These are phyloP conservation scores for Syrrhaptes paradoxus DNA, from an alignment of 2,113 vertebrate genomes.

Conservation along the genomic window DNA sequence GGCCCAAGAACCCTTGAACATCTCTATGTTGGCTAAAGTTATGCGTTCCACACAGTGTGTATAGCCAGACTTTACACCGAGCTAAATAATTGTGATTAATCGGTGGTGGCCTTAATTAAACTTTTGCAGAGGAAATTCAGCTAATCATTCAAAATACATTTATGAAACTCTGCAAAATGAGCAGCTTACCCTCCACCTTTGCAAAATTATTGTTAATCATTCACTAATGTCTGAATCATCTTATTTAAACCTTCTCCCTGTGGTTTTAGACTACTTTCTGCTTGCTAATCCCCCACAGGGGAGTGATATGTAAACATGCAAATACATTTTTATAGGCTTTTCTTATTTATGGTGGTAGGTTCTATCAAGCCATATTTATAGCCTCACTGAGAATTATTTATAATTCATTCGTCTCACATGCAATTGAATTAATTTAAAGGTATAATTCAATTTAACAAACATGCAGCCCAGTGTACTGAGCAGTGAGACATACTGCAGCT, in stretches of 20 bases:
- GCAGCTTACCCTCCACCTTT: constrained; percentile 69
- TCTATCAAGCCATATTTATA: constrained; percentile 47
- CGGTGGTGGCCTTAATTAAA: constrained; percentile 16
- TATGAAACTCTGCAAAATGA: constrained; percentile 67
- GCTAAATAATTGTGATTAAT: constrained; percentile 38
- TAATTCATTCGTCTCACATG: constrained; percentile 42
- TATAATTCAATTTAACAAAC: constrained; percentile 42
- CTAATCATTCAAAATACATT: constrained; percentile 72
- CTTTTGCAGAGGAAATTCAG: constrained; percentile 50
- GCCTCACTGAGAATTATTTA: constrained; percentile 41
- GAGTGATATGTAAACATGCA: constrained; percentile 65
- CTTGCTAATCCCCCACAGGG: constrained; percentile 63
- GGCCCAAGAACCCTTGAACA: not conserved
- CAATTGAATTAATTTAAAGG: constrained; percentile 63
- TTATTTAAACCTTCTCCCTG: constrained; percentile 63
- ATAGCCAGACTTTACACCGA: not conserved
- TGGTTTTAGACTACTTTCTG: constrained; percentile 68
- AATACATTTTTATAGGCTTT: constrained; percentile 56
- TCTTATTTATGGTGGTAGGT: constrained; percentile 38
- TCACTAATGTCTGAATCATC: constrained; percentile 73
- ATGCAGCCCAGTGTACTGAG: not conserved
- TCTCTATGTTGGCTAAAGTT: not conserved
- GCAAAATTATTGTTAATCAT: constrained; percentile 74
- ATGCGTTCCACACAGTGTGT: not conserved
- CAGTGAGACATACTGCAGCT: not conserved